Base-by-base conservation (phyloP, 2,888 invertebrate genomes). In the Oxyteleia sp. region DNA sequence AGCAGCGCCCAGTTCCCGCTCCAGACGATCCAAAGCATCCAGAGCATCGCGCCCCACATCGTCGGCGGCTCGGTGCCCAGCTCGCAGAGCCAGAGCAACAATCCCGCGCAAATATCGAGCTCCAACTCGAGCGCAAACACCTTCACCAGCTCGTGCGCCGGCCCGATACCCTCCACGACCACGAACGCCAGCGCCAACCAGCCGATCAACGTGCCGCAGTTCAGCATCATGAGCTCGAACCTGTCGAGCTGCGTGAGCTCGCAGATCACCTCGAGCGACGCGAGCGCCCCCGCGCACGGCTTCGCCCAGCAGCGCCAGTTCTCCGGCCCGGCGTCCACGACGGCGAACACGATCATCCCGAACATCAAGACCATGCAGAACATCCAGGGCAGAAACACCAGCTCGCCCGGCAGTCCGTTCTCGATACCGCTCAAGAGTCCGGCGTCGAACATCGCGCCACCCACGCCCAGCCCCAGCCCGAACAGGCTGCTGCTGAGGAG, bases 361-460 rank as follows among this genome's bases (percentile, higher is more conserved):
- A 87, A 87, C 43, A 87, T 92, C 10, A 93, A 93, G 80, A 90
- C 89, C 32, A 90, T 93, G 89, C 93, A 93, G 66, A 92, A 87
- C 69, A 93, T 93, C 84, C 93, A 93, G 72, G 91, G 85, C 61
- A 92, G 93, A 78, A 91, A 91, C 45, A 90, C 90, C 68, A 92
- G 89, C 72, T 93, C 93, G 45, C 93, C 93, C 4, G 91, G 93
- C 8, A 93, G 93, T 84, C 93, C 93, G 5, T 93, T 93, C 81
- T 93, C 93, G 20, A 92, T 93, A 86, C 93, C 93, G 32, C 85
- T 93, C 74, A 93, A 93, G 69, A 93, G 93, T 83, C 93, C 93
- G 49, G 93, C 93, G 15, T 93, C 93, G 10, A 93, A 92, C 79
- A 93, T 93, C 63, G 92, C 93, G 32, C 93, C 93, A 43, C 93